Percentiles rank a stretch among this genome's conserved stretches.
These are phyloP conservation scores for Griposia aprilina DNA, from an alignment of 2,888 invertebrate species.

Conservation along the genomic window DNA sequence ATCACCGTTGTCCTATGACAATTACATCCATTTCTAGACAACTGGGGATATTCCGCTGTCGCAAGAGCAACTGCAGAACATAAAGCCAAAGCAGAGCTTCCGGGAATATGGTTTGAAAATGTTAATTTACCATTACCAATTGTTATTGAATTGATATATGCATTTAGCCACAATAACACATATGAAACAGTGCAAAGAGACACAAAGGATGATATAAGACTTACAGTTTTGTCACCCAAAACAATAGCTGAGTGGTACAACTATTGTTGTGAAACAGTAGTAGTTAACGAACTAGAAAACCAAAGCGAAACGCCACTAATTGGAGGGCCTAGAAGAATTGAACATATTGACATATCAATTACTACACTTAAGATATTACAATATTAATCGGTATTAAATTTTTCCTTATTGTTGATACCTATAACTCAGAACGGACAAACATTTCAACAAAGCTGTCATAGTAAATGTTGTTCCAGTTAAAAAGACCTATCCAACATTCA, in stretches of 20 bases:
- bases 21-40: neutral
- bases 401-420: too few relatives aligned
- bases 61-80: neutral
- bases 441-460: too few relatives aligned
- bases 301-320: constrained; percentile 2
- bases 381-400: too few relatives aligned
- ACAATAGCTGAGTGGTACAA: constrained; percentile 2
- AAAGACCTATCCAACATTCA: too few relatives aligned
- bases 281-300: constrained; percentile 3
- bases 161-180: neutral
- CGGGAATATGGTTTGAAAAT: constrained; percentile 13
- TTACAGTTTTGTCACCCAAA: neutral
- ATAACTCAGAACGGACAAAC: too few relatives aligned
- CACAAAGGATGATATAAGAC: neutral
- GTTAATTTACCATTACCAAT: neutral
- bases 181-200: neutral
- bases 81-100: neutral
- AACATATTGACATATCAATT: constrained; percentile 16
- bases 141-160: constrained; percentile 6
- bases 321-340: constrained; percentile 11
- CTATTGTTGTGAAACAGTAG: constrained; percentile 9
- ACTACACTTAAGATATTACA: too few relatives aligned
- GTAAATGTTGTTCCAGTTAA: too few relatives aligned
- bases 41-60: neutral
- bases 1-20: neutral